Conservation (phyloP, 2,888 invertebrate species). For the Pseudolycoriella hygida region DNA sequence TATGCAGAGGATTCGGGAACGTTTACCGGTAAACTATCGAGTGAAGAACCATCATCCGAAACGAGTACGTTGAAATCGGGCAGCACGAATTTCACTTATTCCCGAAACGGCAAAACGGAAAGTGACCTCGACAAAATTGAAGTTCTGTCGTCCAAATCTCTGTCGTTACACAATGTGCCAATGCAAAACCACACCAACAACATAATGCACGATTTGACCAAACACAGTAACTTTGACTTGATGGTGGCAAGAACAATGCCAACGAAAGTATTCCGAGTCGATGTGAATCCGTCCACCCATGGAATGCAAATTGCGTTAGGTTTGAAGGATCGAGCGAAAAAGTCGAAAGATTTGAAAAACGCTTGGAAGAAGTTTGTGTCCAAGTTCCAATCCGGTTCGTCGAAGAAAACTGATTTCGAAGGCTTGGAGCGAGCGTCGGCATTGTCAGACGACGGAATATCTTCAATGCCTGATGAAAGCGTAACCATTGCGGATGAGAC, state of each 20-base stretch:
- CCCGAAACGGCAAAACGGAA: conserved; percentile 9
- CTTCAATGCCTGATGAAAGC: conserved; percentile 21
- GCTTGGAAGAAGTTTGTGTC: conserved; percentile 29
- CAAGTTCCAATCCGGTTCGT: conserved; percentile 16
- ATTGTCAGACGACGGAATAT: conserved; percentile 21
- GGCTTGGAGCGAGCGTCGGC: conserved; percentile 8
- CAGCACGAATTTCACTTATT: conserved; percentile 12
- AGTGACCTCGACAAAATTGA: conserved; percentile 23
- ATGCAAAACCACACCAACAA: not conserved
- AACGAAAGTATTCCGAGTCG: conserved; percentile 25
- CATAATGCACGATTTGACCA: conserved; percentile 5
- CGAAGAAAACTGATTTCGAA: conserved; percentile 6
- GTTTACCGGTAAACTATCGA: conserved; percentile 6
- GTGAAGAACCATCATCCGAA: not conserved
- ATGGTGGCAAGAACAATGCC: not conserved
- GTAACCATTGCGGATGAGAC: conserved; percentile 1
- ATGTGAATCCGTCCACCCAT: conserved; percentile 22
- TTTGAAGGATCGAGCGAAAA: conserved; percentile 27
- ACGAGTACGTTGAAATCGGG: conserved; percentile 5
- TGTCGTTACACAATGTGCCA: conserved; percentile 13
- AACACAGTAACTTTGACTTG: conserved; percentile 2
- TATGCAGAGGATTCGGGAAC: not conserved
- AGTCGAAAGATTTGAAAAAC: conserved; percentile 29
- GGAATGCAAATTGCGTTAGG: conserved; percentile 30
- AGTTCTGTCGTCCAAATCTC: conserved; percentile 23